Evolutionary conservation across 1,140 invertebrate species (phyloP), one percentile per base, ranked within the genome.

Genomic region (Frieseomelitta varia): DNA sequence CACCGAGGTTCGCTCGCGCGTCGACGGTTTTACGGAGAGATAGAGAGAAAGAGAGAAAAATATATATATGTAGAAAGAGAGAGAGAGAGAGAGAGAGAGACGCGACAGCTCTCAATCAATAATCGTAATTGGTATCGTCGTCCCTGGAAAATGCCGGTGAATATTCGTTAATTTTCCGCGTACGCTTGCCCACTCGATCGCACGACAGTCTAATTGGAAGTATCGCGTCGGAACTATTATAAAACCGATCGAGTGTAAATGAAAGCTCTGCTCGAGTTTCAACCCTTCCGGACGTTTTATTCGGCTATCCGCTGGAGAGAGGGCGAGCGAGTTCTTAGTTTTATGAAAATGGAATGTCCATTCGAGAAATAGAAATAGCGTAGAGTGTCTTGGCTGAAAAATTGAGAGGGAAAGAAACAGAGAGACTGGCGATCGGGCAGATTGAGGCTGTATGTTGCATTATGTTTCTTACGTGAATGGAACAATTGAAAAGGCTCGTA

Each of bases 101-200:
- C 53, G 34, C 30, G 81, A 58, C 81, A 30, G 56, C 81, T 34
- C 81, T 61, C 67, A 72, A 84, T 84, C 81, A 58, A 82, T 82
- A 82, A 77, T 82, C 73, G 73, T 82, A 82, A 82, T 77, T 82
- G 81, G 51, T 77, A 76, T 39, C 73, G 71, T 65, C 58, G 69
- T 24, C 56, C n/a, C 0, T 73, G 69, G 73, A 82, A 82, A 82
- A 77, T 77, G n/a, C n/a, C n/a, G 10, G 12, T 27, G 74, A 68
- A 69, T 69, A 68, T 78, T 53, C 76, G 81, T 71, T 84, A 79
- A 83, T 77, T 83, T 69, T 69, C 81, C 74, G 74, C 63, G 73
- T 65, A 53, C 39, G 72, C 14, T 65, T 58, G 56, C 39, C 21
- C 79, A 58, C 53, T 69, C 30, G 47, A 27, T 73, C n/a, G 56